Base-by-base conservation (phyloP, 2,888 invertebrate genomes). In the Trichacis sp. region DNA sequence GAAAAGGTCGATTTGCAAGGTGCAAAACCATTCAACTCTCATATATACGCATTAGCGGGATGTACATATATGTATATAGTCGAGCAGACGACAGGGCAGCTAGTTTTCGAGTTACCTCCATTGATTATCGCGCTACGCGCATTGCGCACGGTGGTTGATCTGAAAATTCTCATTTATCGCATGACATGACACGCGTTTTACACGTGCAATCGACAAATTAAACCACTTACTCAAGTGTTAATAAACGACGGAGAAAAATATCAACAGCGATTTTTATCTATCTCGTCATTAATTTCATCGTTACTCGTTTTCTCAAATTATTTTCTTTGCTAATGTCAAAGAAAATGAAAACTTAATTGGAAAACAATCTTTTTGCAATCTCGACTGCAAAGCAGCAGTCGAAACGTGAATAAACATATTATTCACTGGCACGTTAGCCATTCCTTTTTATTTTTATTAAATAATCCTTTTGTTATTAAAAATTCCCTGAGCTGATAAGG, bases 71-170 rank as follows among this genome's bases (percentile, higher is more conserved):
- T 29, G 24, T 36, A 24, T 45, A 36, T 45, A 46, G 50, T 45
- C 20, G 33, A 18, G 55, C 45, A 47, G 47, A 51, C 52, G 43
- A 62, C 62, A 43, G 62, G 56, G 43, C 46, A 55, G 61, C 61
- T 61, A 61, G 61, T 61, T 61, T 61, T 51, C 55, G 45, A 49
- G 55, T 51, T 56, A 52, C 52, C 47, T 52, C 24, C 62, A 62
- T 62, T 62, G 62, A 62, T 62, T 62, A 56, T 52, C 62, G 62
- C 48, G 48, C 56, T 51, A 29, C 52, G 52, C 50, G 55, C 62
- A 62, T 46, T 52, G 62, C 62, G 55, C 62, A 62, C 51, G 43
- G 9, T 52, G 53, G 49, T 54, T 60, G 46, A 56, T 56, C 51
- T 52, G 55, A 56, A 62, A 55, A 62, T 62, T 62, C 53, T 55